Evolutionary conservation across 2,888 invertebrate species (phyloP).

Genomic region (Copidosoma aretas): DNA sequence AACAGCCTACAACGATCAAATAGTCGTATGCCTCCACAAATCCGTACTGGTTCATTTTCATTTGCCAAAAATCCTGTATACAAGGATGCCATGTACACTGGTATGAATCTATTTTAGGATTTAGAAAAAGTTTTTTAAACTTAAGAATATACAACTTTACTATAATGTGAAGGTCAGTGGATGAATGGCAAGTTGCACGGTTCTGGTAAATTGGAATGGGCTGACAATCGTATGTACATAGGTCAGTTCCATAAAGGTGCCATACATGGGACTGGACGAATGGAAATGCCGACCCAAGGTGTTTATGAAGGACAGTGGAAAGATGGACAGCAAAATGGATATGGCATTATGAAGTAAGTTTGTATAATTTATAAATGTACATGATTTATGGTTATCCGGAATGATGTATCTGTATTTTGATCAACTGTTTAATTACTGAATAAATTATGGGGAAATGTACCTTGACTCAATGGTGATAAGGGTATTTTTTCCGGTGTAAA

Average conservation of each 20-base stretch:
- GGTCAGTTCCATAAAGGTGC: slow-evolving; percentile 80
- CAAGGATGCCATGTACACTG: slow-evolving; percentile 81
- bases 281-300: slow-evolving; percentile 72
- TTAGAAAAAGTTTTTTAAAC: neutral
- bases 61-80: slow-evolving; percentile 76
- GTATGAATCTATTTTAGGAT: slow-evolving; percentile 49
- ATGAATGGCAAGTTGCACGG: slow-evolving; percentile 84
- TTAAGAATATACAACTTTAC: neutral
- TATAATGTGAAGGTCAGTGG: slow-evolving; percentile 70
- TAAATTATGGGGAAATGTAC: no score
- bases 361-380: slow-evolving; percentile 46
- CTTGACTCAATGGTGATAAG: no score
- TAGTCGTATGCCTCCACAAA: slow-evolving; percentile 72
- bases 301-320: slow-evolving; percentile 82
- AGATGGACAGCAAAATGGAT: slow-evolving; percentile 83
- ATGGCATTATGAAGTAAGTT: slow-evolving; percentile 73
- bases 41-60: slow-evolving; percentile 75
- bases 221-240: slow-evolving; percentile 79
- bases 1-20: slow-evolving; percentile 70
- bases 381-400: neutral
- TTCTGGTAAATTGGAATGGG: slow-evolving; percentile 81
- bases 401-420: neutral
- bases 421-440: no score
- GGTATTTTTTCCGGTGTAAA: neutral
- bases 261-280: slow-evolving; percentile 76